phyloP scores from a whole-genome alignment of 1,140 invertebrate genomes.

The Lepidurus couesii region DNA sequence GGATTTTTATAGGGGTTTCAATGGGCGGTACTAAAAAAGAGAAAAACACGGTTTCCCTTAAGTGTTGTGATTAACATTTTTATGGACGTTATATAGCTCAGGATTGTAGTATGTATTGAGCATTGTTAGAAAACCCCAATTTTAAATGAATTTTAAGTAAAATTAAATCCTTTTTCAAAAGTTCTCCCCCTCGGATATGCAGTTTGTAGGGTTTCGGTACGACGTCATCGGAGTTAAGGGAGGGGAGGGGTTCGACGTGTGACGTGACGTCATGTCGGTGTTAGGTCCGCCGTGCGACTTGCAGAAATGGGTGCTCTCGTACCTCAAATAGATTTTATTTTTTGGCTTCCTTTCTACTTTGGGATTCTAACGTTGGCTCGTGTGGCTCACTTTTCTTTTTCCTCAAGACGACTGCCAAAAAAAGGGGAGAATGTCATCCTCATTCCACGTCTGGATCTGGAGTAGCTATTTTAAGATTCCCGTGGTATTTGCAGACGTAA shows the following conservation, averaged over 20 bases:
- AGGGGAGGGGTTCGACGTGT: neutral
- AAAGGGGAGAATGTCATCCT: no score
- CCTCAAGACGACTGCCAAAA: neutral
- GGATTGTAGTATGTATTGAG: no score
- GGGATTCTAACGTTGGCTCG: neutral
- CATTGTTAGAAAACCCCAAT: no score
- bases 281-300: neutral
- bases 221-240: neutral
- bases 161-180: neutral
- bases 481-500: no score
- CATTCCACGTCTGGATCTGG: no score
- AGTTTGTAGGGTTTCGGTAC: neutral
- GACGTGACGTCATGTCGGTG: neutral
- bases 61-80: no score
- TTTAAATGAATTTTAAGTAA: neutral
- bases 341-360: neutral
- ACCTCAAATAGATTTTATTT: neutral
- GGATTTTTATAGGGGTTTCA: no score
- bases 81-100: no score
- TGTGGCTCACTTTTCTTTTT: neutral
- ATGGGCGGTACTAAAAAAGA: no score
- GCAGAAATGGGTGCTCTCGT: conserved; percentile 1
- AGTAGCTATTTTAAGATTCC: no score
- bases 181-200: neutral
- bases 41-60: no score